Evolutionary conservation across 1,140 invertebrate species (phyloP), one percentile per base, ranked within the genome.

Genomic region (Orchestia grillus): DNA sequence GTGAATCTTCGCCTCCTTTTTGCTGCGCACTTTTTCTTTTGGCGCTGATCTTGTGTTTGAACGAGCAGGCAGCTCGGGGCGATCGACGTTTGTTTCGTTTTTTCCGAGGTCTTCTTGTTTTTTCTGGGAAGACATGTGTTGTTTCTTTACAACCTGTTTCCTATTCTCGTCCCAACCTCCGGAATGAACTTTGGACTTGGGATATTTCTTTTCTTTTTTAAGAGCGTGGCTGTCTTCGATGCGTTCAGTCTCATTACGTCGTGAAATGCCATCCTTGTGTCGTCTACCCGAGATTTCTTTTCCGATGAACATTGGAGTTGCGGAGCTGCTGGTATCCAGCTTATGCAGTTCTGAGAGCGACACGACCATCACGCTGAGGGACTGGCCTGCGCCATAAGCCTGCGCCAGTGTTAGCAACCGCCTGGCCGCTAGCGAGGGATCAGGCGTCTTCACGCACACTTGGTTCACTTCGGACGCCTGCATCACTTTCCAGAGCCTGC

Each of bases 281-380:
- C 36, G 11, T 36, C 11, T 23, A 3, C 62, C 62, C 1, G 28
- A 36, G 62, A 77, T 15, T 77, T 77, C 62, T 23, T 77, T 36
- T 77, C 62, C 62, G 3, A 77, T 36, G 36, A 36, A 77, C 62
- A 77, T 77, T 77, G 28, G 36, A 77, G 62, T 15, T 77, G 62
- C 11, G 36, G 62, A 77, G 62, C 28, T 77, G 11, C 3, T 36
- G 47, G n/a, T n/a, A 53, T 77, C 1, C 11, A 28, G 11, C 62
- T 90, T 90, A 41, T 43, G n/a, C 28, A 90, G 88, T 43, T 90
- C n/a, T 42, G 11, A 42, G 44, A 94, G 92, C 43, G 92, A 94
- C 43, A 94, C 92, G 44, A 94, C 92, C 92, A 94, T 94, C 41
- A 94, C 92, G 92, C 92, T 94, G 92, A 94, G 45, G 92, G 92